Base-by-base conservation (phyloP, 2,113 vertebrate species). In the Sebastes fasciatus region DNA sequence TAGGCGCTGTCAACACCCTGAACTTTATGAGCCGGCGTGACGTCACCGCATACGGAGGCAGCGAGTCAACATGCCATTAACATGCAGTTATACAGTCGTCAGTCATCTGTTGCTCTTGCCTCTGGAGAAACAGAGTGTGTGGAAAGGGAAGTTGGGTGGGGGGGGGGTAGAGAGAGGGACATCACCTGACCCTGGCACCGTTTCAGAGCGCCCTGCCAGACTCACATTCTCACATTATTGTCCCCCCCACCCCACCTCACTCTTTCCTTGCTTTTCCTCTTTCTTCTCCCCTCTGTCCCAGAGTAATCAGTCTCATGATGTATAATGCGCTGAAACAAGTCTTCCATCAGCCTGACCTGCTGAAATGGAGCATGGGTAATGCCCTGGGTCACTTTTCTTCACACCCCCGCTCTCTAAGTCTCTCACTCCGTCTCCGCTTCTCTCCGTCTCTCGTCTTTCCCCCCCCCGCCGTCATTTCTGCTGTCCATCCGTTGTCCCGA, bases 271-370 rank as follows among this genome's bases (percentile, higher is more conserved):
- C 74, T 84, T 89, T 87, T 78, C 73, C 21, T 85, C 79, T 88
- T 90, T 90, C 81, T 86, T 88, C 82, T 83, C 79, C 83, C 77
- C 84, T 93, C 82, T 69, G 74, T 92, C 90, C 74, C 83, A 77
- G 77, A 91, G 92, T 94, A 94, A 94, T 94, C 91, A 93, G 93
- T 95, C 94, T 95, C 94, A 95, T 95, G 94, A 95, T 88, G 87
- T 92, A 80, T 92, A 94, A 94, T 93, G 89, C 89, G 84, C 91
- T 92, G 89, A 92, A 93, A 17, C 42, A 43, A 94, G 90, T 84
- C 92, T 89, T 91, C 91, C 90, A 90, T 92, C 88, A 89, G 88
- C 80, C 91, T 86, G 90, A 91, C 88, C 82, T 86, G 87, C 89
- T 92, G 91, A 94, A 93, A 92, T 92, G 91, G 88, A 93, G 91